Conservation (phyloP, 2,113 vertebrate species). For the Chelonoidis abingdonii region DNA sequence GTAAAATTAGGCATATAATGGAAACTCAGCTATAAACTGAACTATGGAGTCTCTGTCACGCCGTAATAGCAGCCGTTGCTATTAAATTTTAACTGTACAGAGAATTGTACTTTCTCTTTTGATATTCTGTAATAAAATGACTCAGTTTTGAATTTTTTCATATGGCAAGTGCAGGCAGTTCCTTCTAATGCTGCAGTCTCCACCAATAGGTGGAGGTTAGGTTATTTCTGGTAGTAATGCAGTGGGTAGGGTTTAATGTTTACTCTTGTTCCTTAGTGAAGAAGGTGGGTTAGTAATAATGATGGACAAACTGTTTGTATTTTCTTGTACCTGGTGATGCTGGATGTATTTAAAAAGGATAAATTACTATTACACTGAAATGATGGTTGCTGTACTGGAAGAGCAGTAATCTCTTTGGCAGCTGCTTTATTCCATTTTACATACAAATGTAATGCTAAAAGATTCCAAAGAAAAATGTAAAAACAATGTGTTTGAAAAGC, state of each 20-base stretch:
- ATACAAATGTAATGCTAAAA: constrained; percentile 54
- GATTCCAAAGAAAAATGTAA: constrained; percentile 3
- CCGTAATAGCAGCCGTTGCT: rapidly evolving
- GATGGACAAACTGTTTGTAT: neutral
- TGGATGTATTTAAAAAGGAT: neutral
- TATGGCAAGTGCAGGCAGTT: neutral
- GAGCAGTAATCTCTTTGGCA: constrained; percentile 67
- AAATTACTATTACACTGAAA: neutral
- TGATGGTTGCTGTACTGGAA: constrained; percentile 36
- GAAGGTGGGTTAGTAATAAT: neutral
- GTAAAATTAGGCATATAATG: too few species aligned
- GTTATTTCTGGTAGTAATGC: neutral
- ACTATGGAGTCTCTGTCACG: neutral
- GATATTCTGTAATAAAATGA: neutral
- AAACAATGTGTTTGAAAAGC: neutral
- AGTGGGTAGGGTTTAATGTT: neutral
- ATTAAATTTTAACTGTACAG: neutral
- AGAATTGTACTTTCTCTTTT: neutral
- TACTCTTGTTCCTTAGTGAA: neutral
- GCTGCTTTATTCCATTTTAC: constrained; percentile 55
- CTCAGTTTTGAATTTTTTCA: neutral
- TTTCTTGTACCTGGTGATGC: neutral
- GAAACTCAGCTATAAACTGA: neutral
- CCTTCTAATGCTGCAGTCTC: neutral
- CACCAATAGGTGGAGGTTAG: neutral